Conservation (phyloP, 2,797 vertebrate genomes). For the Clarias fuscus region DNA sequence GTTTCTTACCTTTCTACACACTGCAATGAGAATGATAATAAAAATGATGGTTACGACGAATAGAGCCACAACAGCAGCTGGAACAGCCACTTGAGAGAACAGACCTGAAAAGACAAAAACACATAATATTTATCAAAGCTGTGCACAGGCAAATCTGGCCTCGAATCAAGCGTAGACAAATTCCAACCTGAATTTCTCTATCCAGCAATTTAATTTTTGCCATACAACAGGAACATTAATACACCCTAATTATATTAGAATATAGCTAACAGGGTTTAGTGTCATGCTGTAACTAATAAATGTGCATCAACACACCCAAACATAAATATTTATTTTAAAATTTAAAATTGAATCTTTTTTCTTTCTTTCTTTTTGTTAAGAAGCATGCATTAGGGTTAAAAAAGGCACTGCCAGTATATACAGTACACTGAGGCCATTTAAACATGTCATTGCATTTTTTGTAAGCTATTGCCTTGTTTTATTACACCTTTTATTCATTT, state of each 20-base stretch:
- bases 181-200: neutral
- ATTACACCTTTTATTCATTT: neutral
- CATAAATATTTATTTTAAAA: neutral
- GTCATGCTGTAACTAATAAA: neutral
- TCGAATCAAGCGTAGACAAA: neutral
- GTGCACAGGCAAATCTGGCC: neutral
- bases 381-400: neutral
- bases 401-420: neutral
- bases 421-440: neutral
- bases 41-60: slow-evolving; percentile 87
- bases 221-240: neutral
- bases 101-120: slow-evolving; percentile 71
- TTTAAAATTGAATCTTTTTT: too few relatives aligned
- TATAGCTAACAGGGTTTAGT: neutral
- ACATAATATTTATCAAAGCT: neutral
- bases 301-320: neutral
- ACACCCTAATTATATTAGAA: neutral
- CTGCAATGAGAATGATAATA: slow-evolving; percentile 88
- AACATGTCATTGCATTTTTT: neutral
- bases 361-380: neutral
- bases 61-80: slow-evolving; percentile 87
- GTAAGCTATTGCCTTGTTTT: neutral
- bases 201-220: neutral
- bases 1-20: slow-evolving; percentile 91
- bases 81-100: slow-evolving; percentile 89